phyloP scores from a whole-genome alignment of 2,113 vertebrate genomes.

The Sardina pilchardus region DNA sequence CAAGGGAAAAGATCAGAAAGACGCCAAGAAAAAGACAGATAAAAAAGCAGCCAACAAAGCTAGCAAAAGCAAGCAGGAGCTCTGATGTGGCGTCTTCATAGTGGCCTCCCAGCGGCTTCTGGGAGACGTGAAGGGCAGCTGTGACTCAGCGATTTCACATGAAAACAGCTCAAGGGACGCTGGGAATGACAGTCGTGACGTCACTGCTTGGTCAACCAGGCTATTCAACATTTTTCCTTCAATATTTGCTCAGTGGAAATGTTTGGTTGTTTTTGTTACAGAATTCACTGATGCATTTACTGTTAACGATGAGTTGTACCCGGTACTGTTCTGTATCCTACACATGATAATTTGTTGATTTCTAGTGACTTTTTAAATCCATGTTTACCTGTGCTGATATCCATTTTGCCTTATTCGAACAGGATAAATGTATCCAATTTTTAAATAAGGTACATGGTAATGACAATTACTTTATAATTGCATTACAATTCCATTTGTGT shows the following conservation, averaged over 20 bases:
- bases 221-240: neutral
- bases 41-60: constrained; percentile 79
- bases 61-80: constrained; percentile 73
- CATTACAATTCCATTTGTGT: neutral
- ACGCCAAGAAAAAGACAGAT: constrained; percentile 72
- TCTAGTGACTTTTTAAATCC: neutral
- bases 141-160: neutral
- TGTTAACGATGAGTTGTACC: neutral
- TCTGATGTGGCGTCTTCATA: constrained; percentile 66
- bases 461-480: neutral
- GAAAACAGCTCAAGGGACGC: neutral
- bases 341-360: neutral
- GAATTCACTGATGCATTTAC: neutral
- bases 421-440: neutral
- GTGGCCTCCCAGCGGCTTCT: no score
- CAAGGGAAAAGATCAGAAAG: constrained; percentile 78
- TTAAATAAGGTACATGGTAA: neutral
- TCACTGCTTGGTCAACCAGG: neutral
- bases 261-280: neutral
- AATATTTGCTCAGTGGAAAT: neutral
- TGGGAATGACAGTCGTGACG: neutral
- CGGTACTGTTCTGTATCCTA: neutral
- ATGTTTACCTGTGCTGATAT: neutral
- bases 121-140: neutral
- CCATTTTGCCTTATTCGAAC: neutral